Evolutionary conservation across 2,113 vertebrate genomes (phyloP).

Genomic region (Phylloscopus whistleri): DNA sequence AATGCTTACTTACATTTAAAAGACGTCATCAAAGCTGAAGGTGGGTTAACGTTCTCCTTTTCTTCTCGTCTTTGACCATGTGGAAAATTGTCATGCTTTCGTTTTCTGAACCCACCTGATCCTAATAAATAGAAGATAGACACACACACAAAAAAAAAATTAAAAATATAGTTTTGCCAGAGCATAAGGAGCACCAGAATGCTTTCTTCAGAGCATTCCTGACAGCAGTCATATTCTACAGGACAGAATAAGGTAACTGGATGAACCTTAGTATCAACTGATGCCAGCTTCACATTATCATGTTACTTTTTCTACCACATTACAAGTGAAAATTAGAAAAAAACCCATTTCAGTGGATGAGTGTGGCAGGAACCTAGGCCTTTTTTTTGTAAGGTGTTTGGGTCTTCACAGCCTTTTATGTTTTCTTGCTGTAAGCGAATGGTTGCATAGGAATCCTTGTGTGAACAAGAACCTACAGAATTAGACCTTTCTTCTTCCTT

Average conservation of each 20-base stretch:
- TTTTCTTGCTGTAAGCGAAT: not conserved
- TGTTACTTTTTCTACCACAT: not conserved
- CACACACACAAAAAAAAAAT: not conserved
- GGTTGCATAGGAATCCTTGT: not conserved
- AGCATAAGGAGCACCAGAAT: not conserved
- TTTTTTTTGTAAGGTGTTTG: not conserved
- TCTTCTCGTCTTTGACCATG: slow-evolving; percentile 76
- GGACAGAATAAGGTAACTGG: not conserved
- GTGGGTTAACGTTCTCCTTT: slow-evolving; percentile 69
- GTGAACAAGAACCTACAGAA: not conserved
- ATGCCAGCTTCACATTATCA: not conserved
- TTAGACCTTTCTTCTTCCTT: not conserved
- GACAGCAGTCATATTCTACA: not conserved
- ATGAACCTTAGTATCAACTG: not conserved
- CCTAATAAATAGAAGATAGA: slow-evolving; percentile 42
- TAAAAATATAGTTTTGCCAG: not conserved
- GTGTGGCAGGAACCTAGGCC: not conserved
- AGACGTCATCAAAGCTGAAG: slow-evolving; percentile 79
- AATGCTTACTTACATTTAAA: slow-evolving; percentile 84
- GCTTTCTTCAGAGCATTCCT: not conserved
- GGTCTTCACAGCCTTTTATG: not conserved
- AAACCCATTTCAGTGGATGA: not conserved
- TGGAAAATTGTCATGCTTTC: slow-evolving; percentile 78
- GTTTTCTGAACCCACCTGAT: slow-evolving; percentile 80
- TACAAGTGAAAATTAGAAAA: not conserved